Base-by-base conservation (phyloP, 2,888 invertebrate species). In the Patella ulyssiponensis region DNA sequence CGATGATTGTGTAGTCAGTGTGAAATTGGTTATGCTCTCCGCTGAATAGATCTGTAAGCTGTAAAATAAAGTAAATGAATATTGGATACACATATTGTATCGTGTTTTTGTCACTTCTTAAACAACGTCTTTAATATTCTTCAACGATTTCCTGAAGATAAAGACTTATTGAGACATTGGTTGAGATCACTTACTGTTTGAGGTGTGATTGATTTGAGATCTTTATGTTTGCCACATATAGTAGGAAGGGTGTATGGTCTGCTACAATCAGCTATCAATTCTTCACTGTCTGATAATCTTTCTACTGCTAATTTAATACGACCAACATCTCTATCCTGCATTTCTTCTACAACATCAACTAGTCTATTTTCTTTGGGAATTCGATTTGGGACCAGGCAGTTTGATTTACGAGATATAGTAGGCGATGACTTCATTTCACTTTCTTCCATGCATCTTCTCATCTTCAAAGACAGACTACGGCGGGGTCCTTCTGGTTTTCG, bases 1-100 rank as follows among this genome's bases (percentile, higher is more conserved):
- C 98, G 74, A 98, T 95, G 27, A 98, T 93, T 91, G 94, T 94
- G 88, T 93, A 97, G 5, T 94, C 94, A 20, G 93, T 92, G 33
- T 97, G 93, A 12, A 91, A 89, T 58, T 95, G 92, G 0, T 89
- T 84, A 87, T 93, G 97, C 0, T 95, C 93, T 0, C 97, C 97
- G 0, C 92, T 91, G 14, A 98, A 92, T 3, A 98, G 92, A 0
- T 92, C 92, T 53, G 80, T 27, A 33, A 84, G 20, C 80, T 80
- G 64, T 2, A 64, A 64, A 9, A 20, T 20, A 33, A 44, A 44
- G 44, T 44, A 44, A 44, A 44, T 44, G 44, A 33, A 33, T 33
- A 33, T 33, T 33, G 44, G 7, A 44, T 44, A 9, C 44, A 44
- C 44, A 44, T 44, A 9, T 44, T 44, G 44, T n/a, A n/a, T n/a